Percentiles rank a stretch among this genome's conserved stretches.
These are phyloP conservation scores for Hippocampus guttulatus DNA, from an alignment of 2,113 vertebrate species.

Conservation along the genomic window DNA sequence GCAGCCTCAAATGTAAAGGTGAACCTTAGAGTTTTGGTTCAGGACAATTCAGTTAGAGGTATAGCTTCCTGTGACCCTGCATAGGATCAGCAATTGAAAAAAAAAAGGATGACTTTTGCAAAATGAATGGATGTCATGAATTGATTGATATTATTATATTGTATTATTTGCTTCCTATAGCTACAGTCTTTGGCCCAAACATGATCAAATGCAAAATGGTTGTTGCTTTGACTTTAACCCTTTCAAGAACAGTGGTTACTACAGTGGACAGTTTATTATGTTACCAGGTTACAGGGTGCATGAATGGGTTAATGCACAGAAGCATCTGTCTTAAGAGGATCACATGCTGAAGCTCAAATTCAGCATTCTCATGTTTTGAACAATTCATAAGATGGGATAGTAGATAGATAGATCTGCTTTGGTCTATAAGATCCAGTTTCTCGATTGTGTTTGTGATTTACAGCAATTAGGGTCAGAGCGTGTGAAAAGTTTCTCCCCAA, in stretches of 20 bases:
- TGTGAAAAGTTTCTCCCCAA: conserved; percentile 39
- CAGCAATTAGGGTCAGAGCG: conserved; percentile 15
- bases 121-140: neutral
- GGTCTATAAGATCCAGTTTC: conserved; percentile 10
- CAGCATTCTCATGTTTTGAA: conserved; percentile 24
- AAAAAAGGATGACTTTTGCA: neutral
- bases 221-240: conserved; percentile 2
- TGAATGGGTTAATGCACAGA: conserved; percentile 1
- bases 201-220: neutral
- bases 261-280: too few relatives aligned
- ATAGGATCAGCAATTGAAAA: neutral
- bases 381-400: conserved; percentile 1
- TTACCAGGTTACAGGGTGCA: too few relatives aligned
- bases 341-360: neutral
- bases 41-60: neutral
- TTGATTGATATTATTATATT: neutral
- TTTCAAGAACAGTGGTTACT: too few relatives aligned
- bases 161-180: neutral
- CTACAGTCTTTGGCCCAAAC: neutral
- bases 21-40: neutral
- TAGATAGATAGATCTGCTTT: conserved; percentile 16
- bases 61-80: neutral
- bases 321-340: conserved; percentile 7
- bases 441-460: conserved; percentile 25
- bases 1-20: neutral